Base-by-base conservation (phyloP, 2,113 vertebrate genomes). In the Cnemophilus loriae region DNA sequence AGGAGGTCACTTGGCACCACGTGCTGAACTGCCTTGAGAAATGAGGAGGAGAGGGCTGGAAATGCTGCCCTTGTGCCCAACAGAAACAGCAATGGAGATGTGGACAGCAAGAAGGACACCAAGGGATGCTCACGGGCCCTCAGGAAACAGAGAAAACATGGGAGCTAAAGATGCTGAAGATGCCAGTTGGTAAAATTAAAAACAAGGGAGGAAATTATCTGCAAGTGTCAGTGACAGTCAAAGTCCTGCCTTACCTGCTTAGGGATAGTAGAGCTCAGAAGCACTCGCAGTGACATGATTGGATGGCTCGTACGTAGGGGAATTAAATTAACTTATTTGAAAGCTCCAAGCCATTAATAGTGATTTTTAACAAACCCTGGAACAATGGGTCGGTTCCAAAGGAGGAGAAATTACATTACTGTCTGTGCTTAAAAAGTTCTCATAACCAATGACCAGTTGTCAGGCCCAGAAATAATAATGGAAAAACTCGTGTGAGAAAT, bases 61-160 rank as follows among this genome's bases (percentile, higher is more conserved):
- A 23, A 8, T 3, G 42, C 57, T 39, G 30, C 65, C 52, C 41
- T 15, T 3, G 15, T 12, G 52, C 39, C 8, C 28, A 21, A 0
- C 28, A 52, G 56, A 8, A 17, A 27, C 9, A 21, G 67, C 42
- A 32, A 0, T 0, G 20, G 35, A n/a, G 41, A 4, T 5, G 1
- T 8, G 42, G 63, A 11, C 15, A 32, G 32, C 35, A 24, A 3
- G 30, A 3, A 0, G 12, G 64, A 12, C 6, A 61, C 46, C 50
- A 9, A 2, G 1, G 33, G 4, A 9, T 5, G 33, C 3, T 1
- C 32, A n/a, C 0, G 1, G 35, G 12, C 16, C 52, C 50, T 15
- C 1, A 2, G 28, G 28, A 46, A 26, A 3, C 1, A 8, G 35
- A 35, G 59, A 2, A 5, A 15, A 6, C 1, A 0, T 1, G 27